Evolutionary conservation across 2,113 vertebrate species (phyloP).

Genomic region (Hystrix brachyura): DNA sequence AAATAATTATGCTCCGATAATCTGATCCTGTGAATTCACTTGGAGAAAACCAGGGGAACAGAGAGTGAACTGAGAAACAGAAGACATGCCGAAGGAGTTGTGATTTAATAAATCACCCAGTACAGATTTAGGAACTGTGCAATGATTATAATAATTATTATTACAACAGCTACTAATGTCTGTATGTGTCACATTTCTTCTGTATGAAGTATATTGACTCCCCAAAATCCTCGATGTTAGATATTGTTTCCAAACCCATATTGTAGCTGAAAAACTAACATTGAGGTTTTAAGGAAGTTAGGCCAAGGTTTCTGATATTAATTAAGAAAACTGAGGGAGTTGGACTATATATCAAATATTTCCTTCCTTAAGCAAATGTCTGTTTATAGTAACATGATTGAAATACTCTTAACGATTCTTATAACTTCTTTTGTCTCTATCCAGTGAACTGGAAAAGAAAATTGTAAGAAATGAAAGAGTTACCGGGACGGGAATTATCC

Average conservation of each 20-base stretch:
- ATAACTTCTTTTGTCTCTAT: not conserved
- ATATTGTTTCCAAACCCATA: not conserved
- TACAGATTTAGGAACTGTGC: not conserved
- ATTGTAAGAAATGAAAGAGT: not conserved
- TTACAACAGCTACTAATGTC: not conserved
- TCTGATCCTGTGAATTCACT: not conserved
- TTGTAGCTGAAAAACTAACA: not conserved
- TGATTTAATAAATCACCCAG: not conserved
- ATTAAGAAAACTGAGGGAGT: not conserved
- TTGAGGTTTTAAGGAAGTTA: not conserved
- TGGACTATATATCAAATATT: not conserved
- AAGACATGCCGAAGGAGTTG: not conserved
- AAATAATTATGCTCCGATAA: not conserved
- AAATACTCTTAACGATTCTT: not conserved
- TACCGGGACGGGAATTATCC: not conserved
- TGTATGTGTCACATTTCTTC: not conserved
- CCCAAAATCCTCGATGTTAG: not conserved
- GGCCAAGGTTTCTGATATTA: not conserved
- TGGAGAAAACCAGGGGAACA: not conserved
- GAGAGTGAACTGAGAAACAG: rapidly evolving
- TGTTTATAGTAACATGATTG: conserved; percentile 4
- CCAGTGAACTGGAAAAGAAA: not conserved
- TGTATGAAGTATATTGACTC: not conserved
- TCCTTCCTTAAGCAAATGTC: not conserved
- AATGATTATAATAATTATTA: not conserved